Percentiles rank a stretch among this genome's conserved stretches.
Conservation (phyloP, 2,113 vertebrate genomes). For the Poecile atricapillus region DNA sequence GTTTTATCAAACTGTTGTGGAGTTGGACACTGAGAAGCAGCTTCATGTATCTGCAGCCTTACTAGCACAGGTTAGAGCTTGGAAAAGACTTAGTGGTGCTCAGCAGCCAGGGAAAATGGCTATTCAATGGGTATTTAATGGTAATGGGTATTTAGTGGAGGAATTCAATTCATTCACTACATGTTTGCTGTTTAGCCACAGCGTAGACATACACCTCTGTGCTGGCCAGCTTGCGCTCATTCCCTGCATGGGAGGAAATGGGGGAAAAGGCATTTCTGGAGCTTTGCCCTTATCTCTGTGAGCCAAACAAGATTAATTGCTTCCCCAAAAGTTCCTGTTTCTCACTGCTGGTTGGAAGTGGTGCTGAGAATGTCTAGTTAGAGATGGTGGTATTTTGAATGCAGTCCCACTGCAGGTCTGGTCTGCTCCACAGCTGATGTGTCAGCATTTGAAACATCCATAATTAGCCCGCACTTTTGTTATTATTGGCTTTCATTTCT, state of each 20-base stretch:
- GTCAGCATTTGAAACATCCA: background rate
- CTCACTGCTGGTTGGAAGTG: background rate
- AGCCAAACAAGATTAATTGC: background rate
- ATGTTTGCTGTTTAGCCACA: background rate
- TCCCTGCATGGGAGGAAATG: background rate
- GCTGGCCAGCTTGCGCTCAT: background rate
- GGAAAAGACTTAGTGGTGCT: background rate
- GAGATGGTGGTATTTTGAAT: background rate
- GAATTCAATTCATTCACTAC: background rate
- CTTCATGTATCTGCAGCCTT: background rate
- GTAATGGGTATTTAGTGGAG: background rate
- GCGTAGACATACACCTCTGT: background rate
- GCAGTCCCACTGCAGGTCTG: background rate
- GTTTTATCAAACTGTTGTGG: background rate
- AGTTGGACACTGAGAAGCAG: background rate
- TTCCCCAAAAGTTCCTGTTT: background rate
- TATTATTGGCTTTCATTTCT: background rate
- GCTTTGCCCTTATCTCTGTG: background rate
- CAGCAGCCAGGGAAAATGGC: background rate
- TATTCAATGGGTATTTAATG: background rate
- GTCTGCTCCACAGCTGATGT: background rate
- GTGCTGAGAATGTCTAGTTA: background rate
- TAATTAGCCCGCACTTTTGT: background rate
- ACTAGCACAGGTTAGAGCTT: background rate
- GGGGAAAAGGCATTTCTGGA: background rate